A percentile compares a stretch with the other conserved stretches of the same genome.
Conservation (phyloP, 2,113 vertebrate genomes). For the Poecile atricapillus region DNA sequence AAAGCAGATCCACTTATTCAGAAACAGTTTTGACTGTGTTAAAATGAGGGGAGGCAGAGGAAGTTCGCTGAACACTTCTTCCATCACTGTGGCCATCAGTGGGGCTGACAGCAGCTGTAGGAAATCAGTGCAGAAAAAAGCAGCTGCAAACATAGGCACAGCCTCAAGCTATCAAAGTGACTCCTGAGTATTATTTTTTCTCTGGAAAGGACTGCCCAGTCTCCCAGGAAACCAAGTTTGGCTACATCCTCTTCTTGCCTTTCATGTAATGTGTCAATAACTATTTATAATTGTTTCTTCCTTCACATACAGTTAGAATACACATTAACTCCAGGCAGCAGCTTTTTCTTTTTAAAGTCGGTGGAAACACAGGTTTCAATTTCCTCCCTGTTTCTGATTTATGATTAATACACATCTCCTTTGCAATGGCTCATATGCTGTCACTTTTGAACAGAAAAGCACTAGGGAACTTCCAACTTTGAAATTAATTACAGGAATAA, state of each 20-base stretch:
- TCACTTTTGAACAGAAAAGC: conserved; percentile 34
- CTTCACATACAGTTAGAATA: background rate
- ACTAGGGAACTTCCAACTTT: conserved; percentile 36
- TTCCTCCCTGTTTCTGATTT: background rate
- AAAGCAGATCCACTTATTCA: background rate
- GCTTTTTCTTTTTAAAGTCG: background rate
- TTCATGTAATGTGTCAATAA: conserved; percentile 26
- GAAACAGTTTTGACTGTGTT: background rate
- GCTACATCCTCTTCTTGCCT: background rate
- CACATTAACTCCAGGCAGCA: background rate
- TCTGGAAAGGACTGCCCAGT: background rate
- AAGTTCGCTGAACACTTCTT: background rate
- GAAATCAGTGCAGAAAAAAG: background rate
- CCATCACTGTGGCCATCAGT: background rate
- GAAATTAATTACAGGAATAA: conserved; percentile 60
- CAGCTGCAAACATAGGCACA: background rate
- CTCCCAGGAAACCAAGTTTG: conserved; percentile 24
- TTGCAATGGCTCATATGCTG: background rate
- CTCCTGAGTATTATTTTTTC: background rate
- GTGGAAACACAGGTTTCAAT: conserved; percentile 5
- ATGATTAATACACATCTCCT: conserved; percentile 13
- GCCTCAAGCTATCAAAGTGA: background rate
- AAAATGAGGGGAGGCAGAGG: background rate
- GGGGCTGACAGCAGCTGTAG: background rate
- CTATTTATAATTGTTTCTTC: background rate